These are phyloP conservation scores for Dicranocentrus wangi DNA, from an alignment of 2,888 invertebrate genomes.

Conservation along the genomic window DNA sequence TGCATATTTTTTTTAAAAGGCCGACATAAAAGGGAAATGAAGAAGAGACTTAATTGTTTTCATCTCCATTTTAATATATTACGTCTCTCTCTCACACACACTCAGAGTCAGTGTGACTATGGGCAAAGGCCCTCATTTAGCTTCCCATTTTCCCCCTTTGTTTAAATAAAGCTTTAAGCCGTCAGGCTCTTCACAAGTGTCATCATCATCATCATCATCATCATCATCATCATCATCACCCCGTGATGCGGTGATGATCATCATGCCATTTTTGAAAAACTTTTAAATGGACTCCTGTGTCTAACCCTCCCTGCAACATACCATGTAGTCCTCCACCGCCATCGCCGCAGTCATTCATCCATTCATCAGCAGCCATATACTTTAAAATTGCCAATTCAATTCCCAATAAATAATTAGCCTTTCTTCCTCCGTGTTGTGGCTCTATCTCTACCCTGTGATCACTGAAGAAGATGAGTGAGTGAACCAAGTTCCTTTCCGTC, in stretches of 20 bases:
- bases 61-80: slow-evolving; percentile 27
- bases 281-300: background rate
- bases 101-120: background rate
- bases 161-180: slow-evolving; percentile 12
- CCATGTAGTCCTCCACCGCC: background rate
- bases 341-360: background rate
- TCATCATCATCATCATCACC: no score
- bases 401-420: slow-evolving; percentile 54
- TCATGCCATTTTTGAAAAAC: background rate
- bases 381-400: slow-evolving; percentile 23
- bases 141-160: slow-evolving; percentile 14
- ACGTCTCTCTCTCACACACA: background rate
- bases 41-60: slow-evolving; percentile 56
- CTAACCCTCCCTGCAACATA: background rate
- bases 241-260: no score
- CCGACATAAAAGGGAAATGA: slow-evolving; percentile 57
- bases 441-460: background rate
- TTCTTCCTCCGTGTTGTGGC: slow-evolving; percentile 23
- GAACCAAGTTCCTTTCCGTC: slow-evolving; percentile 39
- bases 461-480: background rate
- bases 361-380: background rate
- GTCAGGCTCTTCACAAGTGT: background rate
- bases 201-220: no score
- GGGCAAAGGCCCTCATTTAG: slow-evolving; percentile 3
- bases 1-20: slow-evolving; percentile 36